phyloP scores from a whole-genome alignment of 1,140 invertebrate genomes.

The Scaptomyza pallida region DNA sequence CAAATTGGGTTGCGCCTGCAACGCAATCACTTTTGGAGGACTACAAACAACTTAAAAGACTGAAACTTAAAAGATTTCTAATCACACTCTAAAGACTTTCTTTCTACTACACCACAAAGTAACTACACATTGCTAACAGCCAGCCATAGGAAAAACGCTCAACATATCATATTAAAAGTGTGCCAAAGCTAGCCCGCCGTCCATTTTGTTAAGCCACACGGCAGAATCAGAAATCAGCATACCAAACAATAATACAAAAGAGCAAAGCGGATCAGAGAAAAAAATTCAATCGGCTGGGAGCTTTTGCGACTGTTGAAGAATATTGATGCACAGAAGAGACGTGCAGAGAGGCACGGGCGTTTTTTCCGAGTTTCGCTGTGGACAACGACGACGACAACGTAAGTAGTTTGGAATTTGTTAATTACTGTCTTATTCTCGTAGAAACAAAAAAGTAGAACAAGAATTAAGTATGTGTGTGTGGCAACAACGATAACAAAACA shows the following conservation, averaged over 20 bases:
- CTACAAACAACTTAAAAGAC: slow-evolving; percentile 67
- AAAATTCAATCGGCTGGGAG: slow-evolving; percentile 29
- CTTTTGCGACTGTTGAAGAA: slow-evolving; percentile 31
- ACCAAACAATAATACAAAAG: slow-evolving; percentile 34
- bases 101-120: slow-evolving; percentile 64
- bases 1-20: slow-evolving; percentile 49
- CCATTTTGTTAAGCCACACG: slow-evolving; percentile 46
- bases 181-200: slow-evolving; percentile 59
- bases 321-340: slow-evolving; percentile 54
- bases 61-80: slow-evolving; percentile 71
- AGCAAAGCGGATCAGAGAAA: slow-evolving; percentile 30
- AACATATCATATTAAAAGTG: slow-evolving; percentile 37
- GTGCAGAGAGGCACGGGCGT: slow-evolving; percentile 49
- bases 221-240: slow-evolving; percentile 21
- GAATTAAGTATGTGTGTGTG: slow-evolving; percentile 33
- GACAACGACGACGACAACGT: slow-evolving; percentile 80
- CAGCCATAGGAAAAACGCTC: slow-evolving; percentile 40
- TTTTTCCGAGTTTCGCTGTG: slow-evolving; percentile 67
- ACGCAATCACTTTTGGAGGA: slow-evolving; percentile 49
- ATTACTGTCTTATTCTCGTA: slow-evolving; percentile 30
- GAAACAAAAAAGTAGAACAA: slow-evolving; percentile 4
- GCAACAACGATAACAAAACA: slow-evolving; percentile 14
- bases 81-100: slow-evolving; percentile 73
- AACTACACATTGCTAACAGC: slow-evolving; percentile 42
- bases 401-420: slow-evolving; percentile 70